Evolutionary conservation across 2,888 invertebrate species (phyloP), one percentile per base, ranked within the genome.

Genomic region (Suillia variegata): DNA sequence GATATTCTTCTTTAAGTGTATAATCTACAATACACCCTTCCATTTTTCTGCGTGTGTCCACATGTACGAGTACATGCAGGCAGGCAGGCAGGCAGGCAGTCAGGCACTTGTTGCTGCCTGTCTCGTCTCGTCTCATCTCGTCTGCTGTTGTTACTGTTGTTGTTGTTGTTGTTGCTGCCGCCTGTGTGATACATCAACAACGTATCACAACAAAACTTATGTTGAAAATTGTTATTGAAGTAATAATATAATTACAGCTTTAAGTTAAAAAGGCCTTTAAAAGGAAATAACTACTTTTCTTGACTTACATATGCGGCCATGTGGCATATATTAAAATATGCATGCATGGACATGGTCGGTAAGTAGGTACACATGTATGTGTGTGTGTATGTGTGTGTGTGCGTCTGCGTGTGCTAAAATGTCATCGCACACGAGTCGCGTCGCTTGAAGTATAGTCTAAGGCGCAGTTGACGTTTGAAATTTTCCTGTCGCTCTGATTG

Each of bases 191-290:
- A 45, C 45, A 45, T 45, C 54, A 61, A 52, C 59, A 63, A 48
- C 60, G 50, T 61, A 64, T 60, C 62, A 65, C 62, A n/a, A n/a
- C n/a, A 68, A 65, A 67, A 65, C 57, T 65, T 63, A 13, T 26
- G 50, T 33, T 50, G 67, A 64, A 68, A 68, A 68, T 68, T 69
- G 67, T 67, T 69, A 65, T 69, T 67, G 68, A 67, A 64, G 67
- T 69, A 69, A 67, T 68, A 67, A 69, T 69, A 69, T 68, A 67
- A 68, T 68, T 67, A 68, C 63, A 64, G 63, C 66, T 65, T 66
- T 61, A 62, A 42, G 49, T 54, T 50, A 59, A 65, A 60, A 47
- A 57, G 42, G 34, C 18, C 65, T 67, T 59, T 62, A 65, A 67
- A 68, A 65, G 68, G 68, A 63, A 68, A 68, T 64, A 58, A 64